Base-by-base conservation (phyloP, 2,797 vertebrate genomes). In the Protonibea diacanthus region DNA sequence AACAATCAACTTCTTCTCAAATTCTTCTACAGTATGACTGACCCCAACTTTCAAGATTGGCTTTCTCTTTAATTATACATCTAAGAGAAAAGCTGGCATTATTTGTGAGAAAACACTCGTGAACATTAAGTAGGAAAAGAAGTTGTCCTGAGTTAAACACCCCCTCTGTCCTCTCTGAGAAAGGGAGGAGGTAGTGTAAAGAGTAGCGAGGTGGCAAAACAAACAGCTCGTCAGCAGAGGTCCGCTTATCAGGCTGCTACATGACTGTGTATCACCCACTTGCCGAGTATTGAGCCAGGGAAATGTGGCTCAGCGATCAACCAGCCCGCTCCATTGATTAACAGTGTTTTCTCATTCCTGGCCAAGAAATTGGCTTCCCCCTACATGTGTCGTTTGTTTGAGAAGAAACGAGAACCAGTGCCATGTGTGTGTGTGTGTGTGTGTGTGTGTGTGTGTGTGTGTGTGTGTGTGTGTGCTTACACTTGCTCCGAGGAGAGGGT, bases 251-350 rank as follows among this genome's bases (percentile, higher is more conserved):
- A 81, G 84, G 71, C 71, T 49, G 83, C 76, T 64, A 60, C 81
- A 79, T 72, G 80, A 55, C 82, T 83, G 82, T 73, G 82, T 81
- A 82, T 89, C 88, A 83, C 56, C 86, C 55, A 61, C 87, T 74
- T 18, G 21, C 77, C 65, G 81, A 80, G 80, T 78, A 78, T 71
- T 47, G 68, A 88, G 80, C 84, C 77, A 74, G 74, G 71, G 81
- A 84, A 87, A 85, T 52, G 74, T 79, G 67, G 80, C 84, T 85
- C 80, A 69, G 82, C 66, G 72, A 90, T 89, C 90, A 86, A 71
- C 84, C 76, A 78, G 42, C 78, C 87, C 57, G 71, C 80, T 87
- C 76, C 83, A 91, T 86, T 91, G 89, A 91, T 92, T 87, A 89
- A 90, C 83, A 85, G 81, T 42, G 3, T 82, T 75, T 82, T 84